Percentiles rank a stretch among this genome's conserved stretches.
phyloP scores from a whole-genome alignment of 2,113 vertebrate species.

The Amphiprion ocellaris region DNA sequence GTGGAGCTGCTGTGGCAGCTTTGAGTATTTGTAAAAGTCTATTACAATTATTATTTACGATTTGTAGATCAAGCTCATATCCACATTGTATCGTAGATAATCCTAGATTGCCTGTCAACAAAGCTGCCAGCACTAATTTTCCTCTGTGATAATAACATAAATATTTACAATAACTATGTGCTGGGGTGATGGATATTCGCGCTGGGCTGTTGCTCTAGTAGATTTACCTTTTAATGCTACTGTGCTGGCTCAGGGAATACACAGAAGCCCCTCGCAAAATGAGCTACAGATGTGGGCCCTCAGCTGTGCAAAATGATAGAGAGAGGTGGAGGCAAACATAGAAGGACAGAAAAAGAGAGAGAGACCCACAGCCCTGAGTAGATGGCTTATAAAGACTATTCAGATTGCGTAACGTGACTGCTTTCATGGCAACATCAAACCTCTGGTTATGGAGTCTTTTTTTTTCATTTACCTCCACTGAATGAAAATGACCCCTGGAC shows the following conservation, averaged over 20 bases:
- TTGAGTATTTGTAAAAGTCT: conserved; percentile 1
- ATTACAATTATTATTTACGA: conserved; percentile 9
- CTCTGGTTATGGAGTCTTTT: conserved; percentile 1
- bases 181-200: conserved; percentile 44
- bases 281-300: conserved; percentile 79
- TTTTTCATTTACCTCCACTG: conserved; percentile 18
- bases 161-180: conserved; percentile 49
- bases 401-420: conserved; percentile 49
- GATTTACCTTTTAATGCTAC: conserved; percentile 79
- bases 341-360: conserved; percentile 13
- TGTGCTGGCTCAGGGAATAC: conserved; percentile 72
- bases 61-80: conserved; percentile 24
- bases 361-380: conserved; percentile 42
- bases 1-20: background rate
- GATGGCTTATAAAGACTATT: conserved; percentile 57
- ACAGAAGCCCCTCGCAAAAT: conserved; percentile 73
- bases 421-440: conserved; percentile 51
- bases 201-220: conserved; percentile 49
- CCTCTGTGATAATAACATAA: conserved; percentile 44
- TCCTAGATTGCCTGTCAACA: conserved; percentile 26
- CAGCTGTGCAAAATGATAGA: conserved; percentile 61
- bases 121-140: conserved; percentile 39
- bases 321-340: conserved; percentile 15
- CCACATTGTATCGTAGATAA: conserved; percentile 27
- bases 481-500: conserved; percentile 31